Conservation (phyloP, 2,113 vertebrate genomes). For the Perca schrenkii region DNA sequence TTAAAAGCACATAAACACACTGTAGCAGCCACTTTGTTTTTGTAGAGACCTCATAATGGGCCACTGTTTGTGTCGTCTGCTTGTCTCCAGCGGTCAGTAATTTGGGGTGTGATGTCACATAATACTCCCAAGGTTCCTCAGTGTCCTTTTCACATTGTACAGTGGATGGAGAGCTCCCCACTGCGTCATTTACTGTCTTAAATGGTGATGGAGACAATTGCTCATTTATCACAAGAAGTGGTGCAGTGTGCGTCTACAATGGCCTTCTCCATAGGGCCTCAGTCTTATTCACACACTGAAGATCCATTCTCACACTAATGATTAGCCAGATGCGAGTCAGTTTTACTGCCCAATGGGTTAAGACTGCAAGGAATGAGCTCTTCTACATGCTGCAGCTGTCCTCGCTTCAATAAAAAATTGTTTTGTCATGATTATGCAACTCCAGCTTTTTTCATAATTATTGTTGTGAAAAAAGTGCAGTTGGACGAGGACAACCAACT, state of each 20-base stretch:
- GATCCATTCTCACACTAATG: constrained; percentile 62
- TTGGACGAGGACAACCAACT: neutral
- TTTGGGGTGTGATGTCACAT: constrained; percentile 56
- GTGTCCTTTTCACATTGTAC: constrained; percentile 45
- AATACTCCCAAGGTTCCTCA: constrained; percentile 46
- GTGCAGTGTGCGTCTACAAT: constrained; percentile 52
- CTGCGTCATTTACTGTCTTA: constrained; percentile 68
- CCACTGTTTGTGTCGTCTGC: constrained; percentile 37
- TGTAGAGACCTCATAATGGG: constrained; percentile 44
- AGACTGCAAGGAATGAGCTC: constrained; percentile 35
- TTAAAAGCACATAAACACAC: constrained; percentile 3
- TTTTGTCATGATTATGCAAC: constrained; percentile 42
- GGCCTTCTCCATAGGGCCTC: constrained; percentile 49
- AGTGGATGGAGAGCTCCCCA: constrained; percentile 47
- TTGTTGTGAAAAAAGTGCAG: constrained; percentile 28
- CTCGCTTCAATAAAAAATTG: constrained; percentile 1
- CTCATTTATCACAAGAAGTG: constrained; percentile 73
- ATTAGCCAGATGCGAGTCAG: constrained; percentile 64
- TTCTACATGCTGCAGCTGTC: constrained; percentile 52
- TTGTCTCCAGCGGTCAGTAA: constrained; percentile 24
- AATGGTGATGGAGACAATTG: constrained; percentile 70
- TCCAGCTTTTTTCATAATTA: constrained; percentile 26
- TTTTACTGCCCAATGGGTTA: constrained; percentile 17
- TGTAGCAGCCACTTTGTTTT: neutral
- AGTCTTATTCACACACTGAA: constrained; percentile 63